Evolutionary conservation across 2,888 invertebrate genomes (phyloP).

Genomic region (Sesamia inferens): DNA sequence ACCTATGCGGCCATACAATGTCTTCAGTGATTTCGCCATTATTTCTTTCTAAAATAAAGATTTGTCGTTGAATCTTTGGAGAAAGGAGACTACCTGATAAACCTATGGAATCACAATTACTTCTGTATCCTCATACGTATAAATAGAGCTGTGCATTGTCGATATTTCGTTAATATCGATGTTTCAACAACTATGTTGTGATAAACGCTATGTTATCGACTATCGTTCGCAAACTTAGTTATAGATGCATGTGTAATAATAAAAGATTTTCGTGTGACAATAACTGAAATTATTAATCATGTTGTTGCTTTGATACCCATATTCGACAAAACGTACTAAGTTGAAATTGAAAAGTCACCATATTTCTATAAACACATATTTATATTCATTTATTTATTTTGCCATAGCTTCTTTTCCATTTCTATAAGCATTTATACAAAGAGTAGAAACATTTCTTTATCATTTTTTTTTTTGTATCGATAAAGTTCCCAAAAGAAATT

Average conservation of each 20-base stretch:
- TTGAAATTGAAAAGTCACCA: not conserved
- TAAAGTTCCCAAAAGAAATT: constrained; percentile 3
- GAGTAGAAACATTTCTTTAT: not conserved
- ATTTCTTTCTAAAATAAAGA: constrained; percentile 59
- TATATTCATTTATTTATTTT: not conserved
- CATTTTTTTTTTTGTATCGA: not conserved
- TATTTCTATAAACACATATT: not conserved
- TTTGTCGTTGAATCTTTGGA: constrained; percentile 74
- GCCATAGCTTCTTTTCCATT: not conserved
- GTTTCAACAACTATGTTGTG: constrained; percentile 23
- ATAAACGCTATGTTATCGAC: constrained; percentile 50
- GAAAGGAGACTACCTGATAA: constrained; percentile 79
- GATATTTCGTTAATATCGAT: constrained; percentile 29
- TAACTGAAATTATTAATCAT: not conserved
- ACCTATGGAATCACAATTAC: constrained; percentile 81
- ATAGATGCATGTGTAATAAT: constrained; percentile 39
- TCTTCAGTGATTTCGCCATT: constrained; percentile 56
- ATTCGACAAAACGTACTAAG: not conserved
- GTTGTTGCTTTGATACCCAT: not conserved
- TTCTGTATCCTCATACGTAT: constrained; percentile 79
- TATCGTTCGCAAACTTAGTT: constrained; percentile 27
- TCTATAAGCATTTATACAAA: not conserved
- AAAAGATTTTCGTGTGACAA: constrained; percentile 24
- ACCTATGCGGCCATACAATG: constrained; percentile 24
- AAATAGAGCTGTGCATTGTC: constrained; percentile 43